These are phyloP conservation scores for Adelges cooleyi DNA, from an alignment of 1,140 invertebrate genomes.

Conservation along the genomic window DNA sequence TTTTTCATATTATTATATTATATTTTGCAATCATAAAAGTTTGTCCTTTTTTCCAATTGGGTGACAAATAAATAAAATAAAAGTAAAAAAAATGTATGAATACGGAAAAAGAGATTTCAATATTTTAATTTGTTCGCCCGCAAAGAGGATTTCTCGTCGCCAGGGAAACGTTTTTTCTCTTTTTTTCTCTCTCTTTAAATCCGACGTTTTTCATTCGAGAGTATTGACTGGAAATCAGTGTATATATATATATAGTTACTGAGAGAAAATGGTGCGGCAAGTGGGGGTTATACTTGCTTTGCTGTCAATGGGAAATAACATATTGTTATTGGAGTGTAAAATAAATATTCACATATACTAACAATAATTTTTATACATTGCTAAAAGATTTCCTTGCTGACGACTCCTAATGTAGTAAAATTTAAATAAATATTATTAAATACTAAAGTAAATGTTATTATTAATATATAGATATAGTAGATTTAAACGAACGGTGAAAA, in stretches of 20 bases:
- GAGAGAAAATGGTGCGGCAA: background rate
- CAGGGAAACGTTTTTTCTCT: conserved; percentile 8
- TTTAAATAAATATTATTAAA: too few species aligned
- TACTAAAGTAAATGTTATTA: too few species aligned
- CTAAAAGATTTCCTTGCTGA: too few species aligned
- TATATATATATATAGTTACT: too few species aligned
- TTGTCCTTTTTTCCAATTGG: background rate
- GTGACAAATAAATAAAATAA: conserved; percentile 5
- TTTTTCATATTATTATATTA: conserved; percentile 6
- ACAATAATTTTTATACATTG: too few species aligned
- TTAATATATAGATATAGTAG: too few species aligned
- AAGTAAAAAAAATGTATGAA: conserved; percentile 7
- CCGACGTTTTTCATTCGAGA: background rate
- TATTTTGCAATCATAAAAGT: conserved; percentile 1
- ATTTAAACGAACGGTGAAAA: too few species aligned
- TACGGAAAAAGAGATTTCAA: conserved; percentile 9
- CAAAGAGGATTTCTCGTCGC: conserved; percentile 16
- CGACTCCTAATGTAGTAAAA: too few species aligned
- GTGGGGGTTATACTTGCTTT: conserved; percentile 1
- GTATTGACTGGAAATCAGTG: conserved; percentile 19
- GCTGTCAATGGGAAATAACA: background rate
- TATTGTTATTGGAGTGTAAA: conserved; percentile 4
- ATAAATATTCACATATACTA: background rate
- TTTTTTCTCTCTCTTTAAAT: too few species aligned
- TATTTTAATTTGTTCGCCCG: conserved; percentile 23